Evolutionary conservation across 2,797 vertebrate genomes (phyloP).

Genomic region (Danio jaintianensis): DNA sequence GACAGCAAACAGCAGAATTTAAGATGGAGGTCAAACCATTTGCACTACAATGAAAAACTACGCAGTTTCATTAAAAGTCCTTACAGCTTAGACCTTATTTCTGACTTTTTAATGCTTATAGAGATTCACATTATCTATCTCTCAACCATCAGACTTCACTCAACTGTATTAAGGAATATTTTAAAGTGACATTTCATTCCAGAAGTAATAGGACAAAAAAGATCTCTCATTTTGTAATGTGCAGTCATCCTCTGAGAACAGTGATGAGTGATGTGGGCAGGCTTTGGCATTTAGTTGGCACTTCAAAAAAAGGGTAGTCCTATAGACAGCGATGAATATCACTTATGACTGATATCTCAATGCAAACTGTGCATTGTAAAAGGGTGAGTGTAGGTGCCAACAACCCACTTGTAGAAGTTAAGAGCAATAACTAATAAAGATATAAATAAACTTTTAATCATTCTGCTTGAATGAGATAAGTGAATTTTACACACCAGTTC

Average conservation of each 20-base stretch:
- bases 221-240: conserved; percentile 5
- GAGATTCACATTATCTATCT: conserved; percentile 14
- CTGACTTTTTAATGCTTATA: conserved; percentile 21
- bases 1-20: conserved; percentile 12
- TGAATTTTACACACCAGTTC: too few relatives aligned
- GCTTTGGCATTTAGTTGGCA: neutral
- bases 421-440: neutral
- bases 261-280: neutral
- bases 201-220: neutral
- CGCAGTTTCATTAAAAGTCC: neutral
- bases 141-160: conserved; percentile 6
- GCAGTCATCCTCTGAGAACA: conserved; percentile 18
- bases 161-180: conserved; percentile 21
- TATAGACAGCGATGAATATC: neutral
- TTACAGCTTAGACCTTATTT: conserved; percentile 2
- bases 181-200: conserved; percentile 25
- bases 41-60: neutral
- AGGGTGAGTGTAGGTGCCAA: neutral
- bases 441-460: too few relatives aligned
- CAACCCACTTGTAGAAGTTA: neutral
- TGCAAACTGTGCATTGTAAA: neutral
- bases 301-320: neutral
- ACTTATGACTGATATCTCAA: neutral
- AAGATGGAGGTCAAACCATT: neutral
- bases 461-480: too few relatives aligned